Base-by-base conservation (phyloP, 2,113 vertebrate species). In the Aldabrachelys gigantea region DNA sequence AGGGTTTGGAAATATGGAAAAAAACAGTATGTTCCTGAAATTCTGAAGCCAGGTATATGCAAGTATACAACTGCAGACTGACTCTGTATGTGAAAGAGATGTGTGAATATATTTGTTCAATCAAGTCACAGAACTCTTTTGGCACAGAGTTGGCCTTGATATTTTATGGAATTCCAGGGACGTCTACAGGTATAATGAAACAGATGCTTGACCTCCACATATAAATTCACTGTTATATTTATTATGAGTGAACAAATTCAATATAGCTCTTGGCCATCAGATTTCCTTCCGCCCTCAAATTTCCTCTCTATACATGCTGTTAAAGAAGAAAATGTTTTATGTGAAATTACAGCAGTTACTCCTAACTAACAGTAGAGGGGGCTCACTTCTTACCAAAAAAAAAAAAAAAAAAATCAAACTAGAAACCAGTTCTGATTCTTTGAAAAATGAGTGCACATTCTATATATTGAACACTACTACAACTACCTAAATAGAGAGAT, bases 301-400 rank as follows among this genome's bases (percentile, higher is more conserved):
- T 10, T 62, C 5, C 22, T 38, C 10, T 57, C 38, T 0, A 0
- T 21, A 21, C 38, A 75, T 54, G 65, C 4, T 69, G 21, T 31
- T 9, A 3, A 2, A n/a, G 21, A 3, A 59, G 12, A 16, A 72
- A 81, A n/a, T 29, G 22, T 69, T 65, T 19, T 17, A 19, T 65
- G 35, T 47, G 19, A 50, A 47, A 91, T 21, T 2, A 13, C 9
- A 87, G 65, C 78, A 84, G 83, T 96, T 88, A 75, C 82, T 62
- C 2, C 17, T 16, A 1, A 49, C 84, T 24, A 85, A 89, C 97
- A 97, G 88, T 4, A 97, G 97, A 96, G 96, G 94, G 97, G 3
- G 96, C 95, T 3, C 84, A 3, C 22, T 65, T 76, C 92, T 90
- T 85, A 86, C 4, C 79, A 80, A 87, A 94, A 50, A 52, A 83